These are phyloP conservation scores for Montipora capitata DNA, from an alignment of 92 coral and sea anemone genomes.

Conservation along the genomic window DNA sequence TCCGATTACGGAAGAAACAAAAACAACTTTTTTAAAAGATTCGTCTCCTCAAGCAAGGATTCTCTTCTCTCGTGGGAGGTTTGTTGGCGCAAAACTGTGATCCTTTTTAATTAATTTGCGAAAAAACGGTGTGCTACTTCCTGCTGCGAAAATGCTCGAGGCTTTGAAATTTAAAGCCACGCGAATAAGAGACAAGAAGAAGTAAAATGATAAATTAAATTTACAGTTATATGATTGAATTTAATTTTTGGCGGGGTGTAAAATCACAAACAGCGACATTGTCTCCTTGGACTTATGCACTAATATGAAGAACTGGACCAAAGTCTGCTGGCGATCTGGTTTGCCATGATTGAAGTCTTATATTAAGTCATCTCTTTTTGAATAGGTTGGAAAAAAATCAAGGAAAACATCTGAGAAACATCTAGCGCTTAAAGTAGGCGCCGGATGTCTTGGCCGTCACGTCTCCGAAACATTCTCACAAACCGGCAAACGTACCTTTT, in stretches of 20 bases:
- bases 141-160: constrained; percentile 16
- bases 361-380: too few species aligned
- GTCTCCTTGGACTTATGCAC: not conserved
- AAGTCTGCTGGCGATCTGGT: too few species aligned
- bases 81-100: constrained; percentile 5
- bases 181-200: not conserved
- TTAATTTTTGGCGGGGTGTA: not conserved
- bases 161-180: constrained; percentile 20
- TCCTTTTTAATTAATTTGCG: constrained; percentile 37
- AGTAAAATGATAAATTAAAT: constrained; percentile 2
- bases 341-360: too few species aligned
- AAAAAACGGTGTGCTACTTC: not conserved
- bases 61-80: too few species aligned
- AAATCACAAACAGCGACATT: not conserved
- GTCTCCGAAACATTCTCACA: too few species aligned
- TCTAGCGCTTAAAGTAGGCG: too few species aligned
- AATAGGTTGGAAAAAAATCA: too few species aligned
- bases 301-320: too few species aligned
- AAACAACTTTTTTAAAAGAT: not conserved
- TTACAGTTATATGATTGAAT: not conserved
- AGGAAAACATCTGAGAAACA: too few species aligned
- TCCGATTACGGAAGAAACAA: not conserved
- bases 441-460: too few species aligned
- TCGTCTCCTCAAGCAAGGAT: too few species aligned
- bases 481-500: too few species aligned